Conservation (phyloP, 2,797 vertebrate species). For the Synanceia verrucosa region DNA sequence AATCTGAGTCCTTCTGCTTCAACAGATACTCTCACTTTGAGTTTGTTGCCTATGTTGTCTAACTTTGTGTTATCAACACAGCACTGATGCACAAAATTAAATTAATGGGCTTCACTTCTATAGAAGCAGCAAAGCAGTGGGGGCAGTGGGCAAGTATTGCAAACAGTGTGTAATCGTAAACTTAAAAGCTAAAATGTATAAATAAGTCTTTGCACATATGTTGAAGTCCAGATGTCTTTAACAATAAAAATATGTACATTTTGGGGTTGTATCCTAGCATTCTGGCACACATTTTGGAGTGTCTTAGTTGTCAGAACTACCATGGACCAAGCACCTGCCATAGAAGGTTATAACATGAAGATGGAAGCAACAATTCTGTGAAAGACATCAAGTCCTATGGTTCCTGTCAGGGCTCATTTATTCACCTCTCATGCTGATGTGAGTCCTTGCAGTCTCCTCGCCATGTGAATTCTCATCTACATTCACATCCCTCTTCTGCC, state of each 20-base stretch:
- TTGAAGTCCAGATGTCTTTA: neutral
- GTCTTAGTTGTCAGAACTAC: neutral
- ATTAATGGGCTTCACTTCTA: no score
- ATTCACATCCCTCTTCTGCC: conserved; percentile 57
- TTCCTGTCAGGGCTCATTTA: conserved; percentile 66
- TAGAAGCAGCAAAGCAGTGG: no score
- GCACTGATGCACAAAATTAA: no score
- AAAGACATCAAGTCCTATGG: conserved; percentile 43
- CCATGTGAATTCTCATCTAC: conserved; percentile 63
- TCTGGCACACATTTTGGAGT: neutral
- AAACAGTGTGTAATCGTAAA: no score
- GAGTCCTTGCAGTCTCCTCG: conserved; percentile 43
- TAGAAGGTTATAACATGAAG: conserved; percentile 1
- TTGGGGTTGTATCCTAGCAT: neutral
- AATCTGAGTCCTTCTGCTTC: no score
- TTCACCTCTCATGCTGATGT: conserved; percentile 56
- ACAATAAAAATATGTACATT: neutral
- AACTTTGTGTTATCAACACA: no score
- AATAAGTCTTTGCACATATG: neutral
- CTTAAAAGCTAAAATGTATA: neutral
- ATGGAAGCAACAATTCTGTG: conserved; percentile 9
- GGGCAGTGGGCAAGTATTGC: no score
- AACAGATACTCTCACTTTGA: no score
- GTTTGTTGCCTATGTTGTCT: no score
- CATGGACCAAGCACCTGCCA: neutral